These are phyloP conservation scores for Actenoides lindsayi DNA, from an alignment of 2,113 vertebrate genomes.

Conservation along the genomic window DNA sequence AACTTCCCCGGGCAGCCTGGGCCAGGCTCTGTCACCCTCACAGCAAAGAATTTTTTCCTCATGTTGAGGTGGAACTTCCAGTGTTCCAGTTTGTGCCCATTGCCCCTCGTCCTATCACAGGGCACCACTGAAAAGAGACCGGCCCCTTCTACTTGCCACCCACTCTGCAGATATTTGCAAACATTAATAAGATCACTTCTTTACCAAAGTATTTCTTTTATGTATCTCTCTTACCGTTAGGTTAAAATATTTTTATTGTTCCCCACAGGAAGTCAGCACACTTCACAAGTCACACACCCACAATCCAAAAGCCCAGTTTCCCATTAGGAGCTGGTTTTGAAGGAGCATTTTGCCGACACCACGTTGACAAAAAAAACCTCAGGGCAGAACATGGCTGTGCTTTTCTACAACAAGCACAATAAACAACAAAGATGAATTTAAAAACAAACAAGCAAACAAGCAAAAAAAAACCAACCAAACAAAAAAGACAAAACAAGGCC, in stretches of 20 bases:
- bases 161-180: too few relatives aligned
- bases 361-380: not conserved
- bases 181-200: not conserved
- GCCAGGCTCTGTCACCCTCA: too few relatives aligned
- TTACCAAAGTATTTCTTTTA: not conserved
- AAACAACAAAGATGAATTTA: not conserved
- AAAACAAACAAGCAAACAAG: not conserved
- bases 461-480: too few relatives aligned
- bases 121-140: too few relatives aligned
- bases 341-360: not conserved
- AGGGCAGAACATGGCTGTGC: rapidly evolving
- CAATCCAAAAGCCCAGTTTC: not conserved
- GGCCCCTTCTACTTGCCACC: too few relatives aligned
- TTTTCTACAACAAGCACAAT: not conserved
- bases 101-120: too few relatives aligned
- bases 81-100: too few relatives aligned
- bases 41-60: too few relatives aligned
- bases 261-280: rapidly evolving
- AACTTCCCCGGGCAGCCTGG: too few relatives aligned
- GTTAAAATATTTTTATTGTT: not conserved
- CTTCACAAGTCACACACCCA: not conserved
- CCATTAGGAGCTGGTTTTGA: rapidly evolving
- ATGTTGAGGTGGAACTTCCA: too few relatives aligned
- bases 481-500: not conserved
- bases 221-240: not conserved